Conservation (phyloP, 2,113 vertebrate species). For the Choloepus hoffmanni region DNA sequence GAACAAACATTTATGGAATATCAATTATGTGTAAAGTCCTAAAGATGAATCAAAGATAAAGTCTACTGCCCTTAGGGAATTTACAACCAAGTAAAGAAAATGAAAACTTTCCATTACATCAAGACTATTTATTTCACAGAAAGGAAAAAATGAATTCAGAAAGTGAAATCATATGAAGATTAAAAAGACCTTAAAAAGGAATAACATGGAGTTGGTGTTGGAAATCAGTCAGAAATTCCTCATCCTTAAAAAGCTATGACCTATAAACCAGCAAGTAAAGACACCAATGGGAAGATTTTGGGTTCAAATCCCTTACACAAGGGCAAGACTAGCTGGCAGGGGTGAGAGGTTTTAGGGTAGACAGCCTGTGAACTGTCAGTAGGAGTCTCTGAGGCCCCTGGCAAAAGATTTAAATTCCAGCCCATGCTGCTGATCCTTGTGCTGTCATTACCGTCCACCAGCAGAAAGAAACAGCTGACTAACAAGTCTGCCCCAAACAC, state of each 20-base stretch:
- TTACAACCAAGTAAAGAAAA: neutral
- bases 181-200: neutral
- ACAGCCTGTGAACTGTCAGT: neutral
- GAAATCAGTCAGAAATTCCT: slow-evolving; percentile 17
- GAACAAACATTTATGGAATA: neutral
- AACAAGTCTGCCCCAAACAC: neutral
- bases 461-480: slow-evolving; percentile 15
- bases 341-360: neutral
- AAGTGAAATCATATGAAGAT: neutral
- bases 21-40: neutral
- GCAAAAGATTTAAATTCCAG: slow-evolving; percentile 9
- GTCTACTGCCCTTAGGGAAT: neutral
- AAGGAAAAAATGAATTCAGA: slow-evolving; percentile 1
- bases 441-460: neutral
- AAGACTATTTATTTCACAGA: neutral
- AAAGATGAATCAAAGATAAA: slow-evolving; percentile 34
- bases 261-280: neutral
- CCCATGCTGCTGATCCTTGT: neutral
- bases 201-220: neutral
- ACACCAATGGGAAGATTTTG: neutral
- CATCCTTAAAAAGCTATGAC: neutral
- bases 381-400: neutral
- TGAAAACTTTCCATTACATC: neutral
- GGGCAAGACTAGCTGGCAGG: neutral
- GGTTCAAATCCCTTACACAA: neutral